A percentile compares a stretch with the other conserved stretches of the same genome.
Evolutionary conservation across 2,113 vertebrate species (phyloP).

Genomic region (Bubo bubo): DNA sequence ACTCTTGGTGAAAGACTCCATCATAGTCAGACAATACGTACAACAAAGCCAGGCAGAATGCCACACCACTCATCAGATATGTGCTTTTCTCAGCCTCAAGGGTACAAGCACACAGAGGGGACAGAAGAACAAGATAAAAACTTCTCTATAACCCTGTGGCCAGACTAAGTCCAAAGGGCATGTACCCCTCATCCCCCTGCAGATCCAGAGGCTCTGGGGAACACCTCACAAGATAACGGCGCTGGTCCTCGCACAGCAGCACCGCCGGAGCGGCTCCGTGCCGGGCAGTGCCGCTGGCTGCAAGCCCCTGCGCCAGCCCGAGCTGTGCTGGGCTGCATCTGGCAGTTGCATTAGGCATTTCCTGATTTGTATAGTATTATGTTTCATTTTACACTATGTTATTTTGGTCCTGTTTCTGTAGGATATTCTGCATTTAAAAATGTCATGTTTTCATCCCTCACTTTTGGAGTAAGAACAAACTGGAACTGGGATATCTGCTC

Average conservation of each 20-base stretch:
- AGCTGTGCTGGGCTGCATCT: neutral
- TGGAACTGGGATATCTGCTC: neutral
- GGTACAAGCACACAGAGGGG: rapidly evolving
- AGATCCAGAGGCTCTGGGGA: neutral
- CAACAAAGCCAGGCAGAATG: neutral
- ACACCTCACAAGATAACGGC: neutral
- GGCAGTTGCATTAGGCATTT: neutral
- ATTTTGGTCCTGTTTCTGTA: neutral
- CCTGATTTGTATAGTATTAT: rapidly evolving
- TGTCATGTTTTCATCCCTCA: neutral
- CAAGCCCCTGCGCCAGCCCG: neutral
- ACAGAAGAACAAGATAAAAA: neutral
- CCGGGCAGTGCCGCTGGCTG: too few relatives aligned
- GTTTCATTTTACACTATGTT: neutral
- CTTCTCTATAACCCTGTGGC: neutral
- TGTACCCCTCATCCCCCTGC: too few relatives aligned
- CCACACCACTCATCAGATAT: too few relatives aligned
- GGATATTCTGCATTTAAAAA: neutral
- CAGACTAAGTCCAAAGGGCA: neutral
- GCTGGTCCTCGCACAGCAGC: rapidly evolving
- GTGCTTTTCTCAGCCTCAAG: neutral
- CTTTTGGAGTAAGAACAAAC: neutral
- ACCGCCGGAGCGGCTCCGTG: rapidly evolving
- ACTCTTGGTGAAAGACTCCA: neutral
- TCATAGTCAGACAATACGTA: neutral